A percentile compares a stretch with the other conserved stretches of the same genome.
These are phyloP conservation scores for Sipha flava DNA, from an alignment of 1,140 invertebrate genomes.

Conservation along the genomic window DNA sequence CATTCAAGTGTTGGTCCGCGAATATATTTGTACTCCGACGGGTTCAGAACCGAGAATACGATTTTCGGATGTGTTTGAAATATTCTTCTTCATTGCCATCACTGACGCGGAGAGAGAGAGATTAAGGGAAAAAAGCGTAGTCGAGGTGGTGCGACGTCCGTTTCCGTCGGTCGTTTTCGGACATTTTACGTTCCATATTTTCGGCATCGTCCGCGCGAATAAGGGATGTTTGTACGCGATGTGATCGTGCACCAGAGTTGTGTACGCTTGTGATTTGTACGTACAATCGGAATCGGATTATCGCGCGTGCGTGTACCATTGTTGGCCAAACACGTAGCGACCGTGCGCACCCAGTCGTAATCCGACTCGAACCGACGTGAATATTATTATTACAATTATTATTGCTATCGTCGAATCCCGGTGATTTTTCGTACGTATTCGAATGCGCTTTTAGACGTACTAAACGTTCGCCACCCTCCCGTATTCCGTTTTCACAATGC, in stretches of 20 bases:
- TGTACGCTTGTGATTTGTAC: background rate
- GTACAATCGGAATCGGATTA: constrained; percentile 26
- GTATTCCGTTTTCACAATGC: background rate
- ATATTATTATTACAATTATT: background rate
- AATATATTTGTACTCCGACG: background rate
- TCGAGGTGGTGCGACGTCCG: too few relatives aligned
- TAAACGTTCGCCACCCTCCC: background rate
- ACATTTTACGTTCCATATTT: background rate
- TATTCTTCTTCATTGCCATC: background rate
- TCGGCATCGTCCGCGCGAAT: too few relatives aligned
- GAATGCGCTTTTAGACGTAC: too few relatives aligned
- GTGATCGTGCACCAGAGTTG: too few relatives aligned
- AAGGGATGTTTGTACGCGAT: too few relatives aligned
- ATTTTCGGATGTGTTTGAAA: background rate
- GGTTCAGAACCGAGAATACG: background rate
- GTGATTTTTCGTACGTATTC: background rate
- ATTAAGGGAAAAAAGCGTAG: background rate
- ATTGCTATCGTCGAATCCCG: background rate
- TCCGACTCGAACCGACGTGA: background rate
- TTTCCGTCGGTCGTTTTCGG: background rate
- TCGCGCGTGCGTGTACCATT: constrained; percentile 5
- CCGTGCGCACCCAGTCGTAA: background rate
- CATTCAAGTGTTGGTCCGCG: background rate
- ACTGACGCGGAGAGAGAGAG: too few relatives aligned
- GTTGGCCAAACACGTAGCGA: constrained; percentile 5